Base-by-base conservation (phyloP, 2,888 invertebrate species). In the Cataglyphis cursor region DNA sequence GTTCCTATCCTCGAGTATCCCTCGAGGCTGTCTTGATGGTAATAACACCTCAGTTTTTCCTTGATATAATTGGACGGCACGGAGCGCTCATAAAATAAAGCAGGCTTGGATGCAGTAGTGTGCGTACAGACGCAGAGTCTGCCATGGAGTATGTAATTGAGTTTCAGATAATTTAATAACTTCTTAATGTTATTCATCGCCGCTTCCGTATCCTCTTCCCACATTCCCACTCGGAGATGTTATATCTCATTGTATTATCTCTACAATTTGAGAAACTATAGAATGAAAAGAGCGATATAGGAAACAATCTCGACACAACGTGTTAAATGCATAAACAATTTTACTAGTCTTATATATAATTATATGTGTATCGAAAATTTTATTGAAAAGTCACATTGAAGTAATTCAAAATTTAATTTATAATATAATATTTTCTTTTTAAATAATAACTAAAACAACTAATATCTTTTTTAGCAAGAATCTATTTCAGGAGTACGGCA, bases 101-200 rank as follows among this genome's bases (percentile, higher is more conserved):
- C 31, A 31, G 76, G 41, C 35, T 44, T 41, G 51, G 38, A 51
- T 80, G 35, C 38, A 66, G 21, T 57, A 12, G 2, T 21, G 28
- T 28, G 31, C 61, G 57, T 51, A 65, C 38, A 54, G 44, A 21
- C n/a, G 28, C 18, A 51, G 51, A 51, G 38, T 61, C 21, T 35
- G 28, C 4, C 38, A 18, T n/a, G 51, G 28, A 41, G 35, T 57
- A 28, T 64, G 44, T 84, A 83, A 88, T 80, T 75, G 75, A 83
- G 62, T 84, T 84, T 82, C 62, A n/a, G 61, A 68, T 82, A 81
- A 86, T 88, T 82, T 84, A 84, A 88, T 74, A 81, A 81, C 28
- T 73, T 38, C 41, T 66, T 82, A 74, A 84, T 81, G 68, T 88
- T 78, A 78, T 82, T 82, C 81, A 81, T 83, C 70, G 74, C 24